Conservation (phyloP, 64 coral and sea anemone genomes). For the Stichodactyla helianthus region DNA sequence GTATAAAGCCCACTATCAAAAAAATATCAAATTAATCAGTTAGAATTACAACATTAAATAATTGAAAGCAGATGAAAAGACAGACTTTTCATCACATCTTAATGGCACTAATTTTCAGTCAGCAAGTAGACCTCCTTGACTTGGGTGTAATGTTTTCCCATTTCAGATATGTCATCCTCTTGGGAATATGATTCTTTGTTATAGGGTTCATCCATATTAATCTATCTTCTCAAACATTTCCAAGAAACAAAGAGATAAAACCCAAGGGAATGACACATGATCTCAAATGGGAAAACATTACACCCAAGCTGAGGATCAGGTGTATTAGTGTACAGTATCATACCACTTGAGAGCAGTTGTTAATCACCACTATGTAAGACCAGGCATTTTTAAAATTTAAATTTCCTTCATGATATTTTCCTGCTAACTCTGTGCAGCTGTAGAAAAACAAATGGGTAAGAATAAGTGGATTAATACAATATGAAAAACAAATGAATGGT, state of each 20-base stretch:
- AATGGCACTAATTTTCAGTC: too few species aligned
- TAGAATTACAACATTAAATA: not conserved
- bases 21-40: slow-evolving; percentile 11
- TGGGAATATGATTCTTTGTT: not conserved
- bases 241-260: too few species aligned
- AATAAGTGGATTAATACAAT: not conserved
- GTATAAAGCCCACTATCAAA: slow-evolving; percentile 89
- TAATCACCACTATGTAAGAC: slow-evolving; percentile 94
- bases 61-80: too few species aligned
- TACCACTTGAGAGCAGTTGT: slow-evolving; percentile 99
- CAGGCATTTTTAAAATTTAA: slow-evolving; percentile 81
- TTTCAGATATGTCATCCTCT: too few species aligned
- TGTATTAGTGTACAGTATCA: not conserved
- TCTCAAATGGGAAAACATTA: too few species aligned
- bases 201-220: too few species aligned
- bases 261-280: too few species aligned
- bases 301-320: not conserved
- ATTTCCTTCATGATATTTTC: slow-evolving; percentile 95
- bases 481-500: not conserved
- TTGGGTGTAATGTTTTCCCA: too few species aligned
- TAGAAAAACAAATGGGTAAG: slow-evolving; percentile 8
- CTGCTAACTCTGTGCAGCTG: slow-evolving; percentile 91
- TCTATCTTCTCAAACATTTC: too few species aligned
- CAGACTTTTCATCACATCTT: too few species aligned
- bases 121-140: too few species aligned